Evolutionary conservation across 1,140 invertebrate genomes (phyloP), one percentile per base, ranked within the genome.

Genomic region (Trichonephila clavipes): DNA sequence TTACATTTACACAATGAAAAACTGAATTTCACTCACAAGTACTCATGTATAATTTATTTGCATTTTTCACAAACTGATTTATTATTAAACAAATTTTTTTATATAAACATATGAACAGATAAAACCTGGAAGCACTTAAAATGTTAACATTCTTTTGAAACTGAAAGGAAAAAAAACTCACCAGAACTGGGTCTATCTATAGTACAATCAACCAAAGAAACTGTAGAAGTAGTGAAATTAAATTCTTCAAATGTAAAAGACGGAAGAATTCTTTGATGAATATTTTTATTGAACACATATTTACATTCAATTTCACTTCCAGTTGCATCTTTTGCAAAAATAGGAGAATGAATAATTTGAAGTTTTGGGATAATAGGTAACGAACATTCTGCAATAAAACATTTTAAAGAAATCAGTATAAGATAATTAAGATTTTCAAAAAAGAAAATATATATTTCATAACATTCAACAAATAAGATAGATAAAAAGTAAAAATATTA

Each of bases 261-360:
- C 21, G 89, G 72, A 61, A 62, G 12, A 5, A 21, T 51, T 72
- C 64, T 59, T 5, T 51, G 0, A 28, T 89, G 34, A 2, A 16
- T 51, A 28, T 72, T 66, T 72, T 77, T n/a, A 89, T 89, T 69
- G 58, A 72, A 89, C 2, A 3, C 18, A 77, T 72, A 89, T 0
- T 19, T 14, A 28, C 88, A 89, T 14, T 77, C 19, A 51, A 59
- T 62, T 10, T n/a, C 62, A 19, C n/a, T 4, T 58, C 10, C n/a
- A n/a, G n/a, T n/a, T n/a, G 24, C n/a, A 16, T 10, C 44, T 2
- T 40, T 16, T 14, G 40, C 10, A 61, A 16, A n/a, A 82, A 90
- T 82, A 14, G 89, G 89, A 12, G 89, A 90, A 82, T 90, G 89
- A 5, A 90, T 90, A 5, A 82, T n/a, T 34, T 82, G 14, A 16